Conservation (phyloP, 2,888 invertebrate genomes). For the Eristalis arbustorum region DNA sequence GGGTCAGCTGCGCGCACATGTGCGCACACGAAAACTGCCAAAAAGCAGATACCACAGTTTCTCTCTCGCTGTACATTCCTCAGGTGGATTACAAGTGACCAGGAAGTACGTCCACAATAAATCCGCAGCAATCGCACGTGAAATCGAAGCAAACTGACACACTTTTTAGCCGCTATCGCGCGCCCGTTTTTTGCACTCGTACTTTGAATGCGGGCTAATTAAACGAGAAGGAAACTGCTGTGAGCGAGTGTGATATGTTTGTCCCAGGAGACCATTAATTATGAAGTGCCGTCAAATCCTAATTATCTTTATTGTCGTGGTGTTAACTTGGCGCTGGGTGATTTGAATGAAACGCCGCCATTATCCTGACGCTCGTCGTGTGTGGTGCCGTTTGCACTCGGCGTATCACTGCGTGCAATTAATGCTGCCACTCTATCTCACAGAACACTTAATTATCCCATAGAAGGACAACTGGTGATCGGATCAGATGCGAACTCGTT, state of each 20-base stretch:
- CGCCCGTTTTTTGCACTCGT: not conserved
- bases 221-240: not conserved
- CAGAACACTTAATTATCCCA: conserved; percentile 28
- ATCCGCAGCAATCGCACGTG: not conserved
- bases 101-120: conserved; percentile 29
- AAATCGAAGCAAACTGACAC: conserved; percentile 13
- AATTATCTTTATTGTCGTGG: not conserved
- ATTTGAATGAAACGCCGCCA: not conserved
- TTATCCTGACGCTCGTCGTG: conserved; percentile 13
- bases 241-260: too few relatives aligned
- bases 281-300: not conserved
- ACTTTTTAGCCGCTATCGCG: not conserved
- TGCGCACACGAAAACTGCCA: not conserved
- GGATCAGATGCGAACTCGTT: conserved; percentile 1
- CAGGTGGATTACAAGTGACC: conserved; percentile 7
- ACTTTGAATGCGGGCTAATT: not conserved
- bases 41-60: not conserved
- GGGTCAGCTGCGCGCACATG: not conserved
- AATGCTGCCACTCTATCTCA: not conserved
- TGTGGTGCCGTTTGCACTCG: not conserved
- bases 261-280: not conserved
- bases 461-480: conserved; percentile 27
- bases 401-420: not conserved
- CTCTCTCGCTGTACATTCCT: not conserved
- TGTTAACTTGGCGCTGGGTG: not conserved